Percentiles rank a stretch among this genome's conserved stretches.
These are phyloP conservation scores for Nomada fucata DNA, from an alignment of 2,888 invertebrate species.

Conservation along the genomic window DNA sequence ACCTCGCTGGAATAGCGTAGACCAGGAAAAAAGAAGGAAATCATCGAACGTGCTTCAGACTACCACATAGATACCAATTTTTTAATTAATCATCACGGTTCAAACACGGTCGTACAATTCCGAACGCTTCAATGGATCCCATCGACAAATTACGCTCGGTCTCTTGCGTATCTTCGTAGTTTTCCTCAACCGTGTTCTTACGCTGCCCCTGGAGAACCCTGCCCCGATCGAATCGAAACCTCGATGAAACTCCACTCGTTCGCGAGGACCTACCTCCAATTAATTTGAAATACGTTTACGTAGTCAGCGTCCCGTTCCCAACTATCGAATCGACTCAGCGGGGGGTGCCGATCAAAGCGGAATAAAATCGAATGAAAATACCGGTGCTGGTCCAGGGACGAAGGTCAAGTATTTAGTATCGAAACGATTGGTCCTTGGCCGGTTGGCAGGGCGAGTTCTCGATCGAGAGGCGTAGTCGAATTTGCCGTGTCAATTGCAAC, in stretches of 20 bases:
- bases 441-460: constrained; percentile 25
- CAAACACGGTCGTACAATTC: too few species aligned
- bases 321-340: neutral
- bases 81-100: neutral
- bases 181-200: neutral
- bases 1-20: constrained; percentile 1
- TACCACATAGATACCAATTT: neutral
- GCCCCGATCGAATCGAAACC: neutral
- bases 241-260: neutral
- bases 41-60: neutral
- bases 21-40: constrained; percentile 44
- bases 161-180: neutral
- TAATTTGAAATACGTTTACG: constrained; percentile 22
- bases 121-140: too few species aligned
- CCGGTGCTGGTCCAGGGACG: neutral
- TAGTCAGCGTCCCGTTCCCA: neutral
- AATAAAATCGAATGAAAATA: constrained; percentile 7
- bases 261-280: neutral
- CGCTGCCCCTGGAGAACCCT: neutral
- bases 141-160: neutral
- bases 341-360: neutral
- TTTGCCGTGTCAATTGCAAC: constrained; percentile 71
- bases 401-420: constrained; percentile 40
- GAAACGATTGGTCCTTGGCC: constrained; percentile 38
- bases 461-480: constrained; percentile 62